These are phyloP conservation scores for Halocaridina rubra DNA, from an alignment of 2,888 invertebrate genomes.

Conservation along the genomic window DNA sequence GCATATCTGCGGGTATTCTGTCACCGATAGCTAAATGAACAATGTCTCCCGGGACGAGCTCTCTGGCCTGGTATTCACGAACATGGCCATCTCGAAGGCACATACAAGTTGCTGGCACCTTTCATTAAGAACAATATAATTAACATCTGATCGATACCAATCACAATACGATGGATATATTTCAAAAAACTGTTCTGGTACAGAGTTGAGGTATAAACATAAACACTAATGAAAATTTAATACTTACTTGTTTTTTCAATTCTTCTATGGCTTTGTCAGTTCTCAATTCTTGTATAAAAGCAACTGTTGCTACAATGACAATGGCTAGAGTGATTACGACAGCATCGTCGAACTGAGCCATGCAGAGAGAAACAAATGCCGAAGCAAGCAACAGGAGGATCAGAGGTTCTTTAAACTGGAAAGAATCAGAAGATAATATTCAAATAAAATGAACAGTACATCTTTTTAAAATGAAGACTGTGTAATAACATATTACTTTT, in stretches of 20 bases:
- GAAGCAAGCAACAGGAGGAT: constrained; percentile 93
- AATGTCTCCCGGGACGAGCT: constrained; percentile 97
- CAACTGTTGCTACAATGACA: constrained; percentile 96
- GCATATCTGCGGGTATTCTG: constrained; percentile 94
- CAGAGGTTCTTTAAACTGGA: constrained; percentile 95
- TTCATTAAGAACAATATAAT: too few species aligned
- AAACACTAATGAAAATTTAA: too few species aligned
- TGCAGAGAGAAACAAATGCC: constrained; percentile 92
- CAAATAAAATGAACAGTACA: neutral
- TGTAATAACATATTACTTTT: too few species aligned
- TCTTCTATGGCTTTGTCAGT: constrained; percentile 98
- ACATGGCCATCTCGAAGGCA: constrained; percentile 88
- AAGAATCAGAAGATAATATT: constrained; percentile 64
- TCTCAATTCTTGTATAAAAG: constrained; percentile 98
- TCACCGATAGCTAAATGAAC: constrained; percentile 94
- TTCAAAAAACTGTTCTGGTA: too few species aligned
- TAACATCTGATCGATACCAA: too few species aligned
- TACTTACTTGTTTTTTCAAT: constrained; percentile 79
- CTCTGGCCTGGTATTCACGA: constrained; percentile 91
- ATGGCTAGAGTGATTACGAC: constrained; percentile 73
- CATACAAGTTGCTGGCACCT: constrained; percentile 64
- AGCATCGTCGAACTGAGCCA: constrained; percentile 98
- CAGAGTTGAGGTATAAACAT: too few species aligned
- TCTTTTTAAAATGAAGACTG: too few species aligned
- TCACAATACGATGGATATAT: too few species aligned